Percentiles rank a stretch among this genome's conserved stretches.
phyloP scores from a whole-genome alignment of 2,113 vertebrate genomes.

The Tylochromis polylepis region DNA sequence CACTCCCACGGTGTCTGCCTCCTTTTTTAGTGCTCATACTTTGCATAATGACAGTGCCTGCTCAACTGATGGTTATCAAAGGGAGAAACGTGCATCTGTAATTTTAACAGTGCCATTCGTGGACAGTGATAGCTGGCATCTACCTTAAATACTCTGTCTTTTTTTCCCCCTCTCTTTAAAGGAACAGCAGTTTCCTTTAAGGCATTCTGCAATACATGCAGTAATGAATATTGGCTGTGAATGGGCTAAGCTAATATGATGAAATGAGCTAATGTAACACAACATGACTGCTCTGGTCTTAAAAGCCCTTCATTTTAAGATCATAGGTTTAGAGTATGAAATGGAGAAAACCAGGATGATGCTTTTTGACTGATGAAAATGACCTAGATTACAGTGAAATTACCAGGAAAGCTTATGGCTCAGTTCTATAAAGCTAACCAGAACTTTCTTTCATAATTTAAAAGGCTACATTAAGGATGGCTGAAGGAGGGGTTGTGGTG shows the following conservation, averaged over 20 bases:
- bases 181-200: background rate
- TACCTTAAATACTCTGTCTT: background rate
- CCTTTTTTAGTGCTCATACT: constrained; percentile 2
- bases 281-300: background rate
- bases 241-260: constrained; percentile 14
- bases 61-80: constrained; percentile 25
- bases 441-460: background rate
- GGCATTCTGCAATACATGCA: background rate
- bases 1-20: constrained; percentile 32
- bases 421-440: background rate
- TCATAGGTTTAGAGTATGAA: constrained; percentile 16
- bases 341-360: background rate
- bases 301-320: constrained; percentile 1
- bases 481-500: background rate
- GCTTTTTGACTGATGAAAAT: constrained; percentile 24
- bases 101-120: constrained; percentile 2
- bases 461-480: constrained; percentile 3
- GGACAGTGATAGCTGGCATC: background rate
- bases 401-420: background rate
- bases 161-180: background rate
- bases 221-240: background rate
- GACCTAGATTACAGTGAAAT: constrained; percentile 25
- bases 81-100: background rate
- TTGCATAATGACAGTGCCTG: constrained; percentile 23
- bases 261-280: background rate